A percentile compares a stretch with the other conserved stretches of the same genome.
phyloP scores from a whole-genome alignment of 2,797 vertebrate genomes.

The Typhlichthys subterraneus region DNA sequence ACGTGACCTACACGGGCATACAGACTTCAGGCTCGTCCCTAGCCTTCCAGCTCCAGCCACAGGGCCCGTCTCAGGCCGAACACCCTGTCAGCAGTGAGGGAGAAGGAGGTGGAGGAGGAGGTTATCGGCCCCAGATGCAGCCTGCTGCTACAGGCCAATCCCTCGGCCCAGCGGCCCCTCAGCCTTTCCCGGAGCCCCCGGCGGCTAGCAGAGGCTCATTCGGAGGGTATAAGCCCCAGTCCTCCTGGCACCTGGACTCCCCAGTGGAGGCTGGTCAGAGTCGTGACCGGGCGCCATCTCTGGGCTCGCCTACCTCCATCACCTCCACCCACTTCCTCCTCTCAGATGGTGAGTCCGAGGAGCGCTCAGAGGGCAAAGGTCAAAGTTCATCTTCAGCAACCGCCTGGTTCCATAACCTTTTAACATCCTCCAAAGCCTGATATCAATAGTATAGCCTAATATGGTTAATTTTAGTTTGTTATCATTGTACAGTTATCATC shows the following conservation, averaged over 20 bases:
- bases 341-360: conserved; percentile 77
- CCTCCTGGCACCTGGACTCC: conserved; percentile 83
- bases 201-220: conserved; percentile 21
- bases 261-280: conserved; percentile 64
- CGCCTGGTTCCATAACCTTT: conserved; percentile 78
- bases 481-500: background rate
- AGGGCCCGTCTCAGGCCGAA: conserved; percentile 77
- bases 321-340: conserved; percentile 94
- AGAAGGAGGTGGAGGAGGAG: conserved; percentile 17
- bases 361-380: conserved; percentile 71
- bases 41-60: conserved; percentile 73
- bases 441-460: conserved; percentile 17
- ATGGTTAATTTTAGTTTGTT: conserved; percentile 14
- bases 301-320: conserved; percentile 92
- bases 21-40: conserved; percentile 83
- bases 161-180: conserved; percentile 36
- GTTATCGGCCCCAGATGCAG: conserved; percentile 75
- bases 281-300: conserved; percentile 70
- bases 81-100: conserved; percentile 22
- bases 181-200: conserved; percentile 41
- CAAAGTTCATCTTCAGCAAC: conserved; percentile 58
- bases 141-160: conserved; percentile 62
- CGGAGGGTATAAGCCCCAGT: conserved; percentile 89
- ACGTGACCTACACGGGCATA: conserved; percentile 92
- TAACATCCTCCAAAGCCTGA: conserved; percentile 71